Base-by-base conservation (phyloP, 2,113 vertebrate genomes). In the Mohoua ochrocephala region DNA sequence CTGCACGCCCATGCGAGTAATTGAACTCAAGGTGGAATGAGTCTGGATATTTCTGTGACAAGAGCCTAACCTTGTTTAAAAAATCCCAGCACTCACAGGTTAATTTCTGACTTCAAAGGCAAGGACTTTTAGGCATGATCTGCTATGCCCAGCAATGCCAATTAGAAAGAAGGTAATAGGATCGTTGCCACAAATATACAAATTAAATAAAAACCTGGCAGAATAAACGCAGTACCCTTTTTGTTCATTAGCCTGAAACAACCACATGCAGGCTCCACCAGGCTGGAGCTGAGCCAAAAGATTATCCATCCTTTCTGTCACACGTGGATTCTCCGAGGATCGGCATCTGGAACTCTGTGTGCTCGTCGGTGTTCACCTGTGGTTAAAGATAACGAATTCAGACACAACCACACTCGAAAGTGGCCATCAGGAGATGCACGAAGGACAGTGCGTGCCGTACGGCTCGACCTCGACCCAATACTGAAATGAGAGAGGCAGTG, bases 121-220 rank as follows among this genome's bases (percentile, higher is more conserved):
- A 31, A 17, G 3, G 33, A 84, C 41, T 63, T 56, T 67, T 41
- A 80, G 57, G 19, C 16, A 27, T 2, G 4, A 65, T 50, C 54
- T 60, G 21, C 53, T 47, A 50, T 0, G 0, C 3, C 7, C 20
- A 63, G 59, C 30, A 18, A 56, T 0, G 0, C 0, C 1, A 22
- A 33, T 30, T 9, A 47, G 14, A 65, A 73, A 73, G 12, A 85
- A 64, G 37, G 63, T 11, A 80, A 65, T 0, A 19, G 13, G 26
- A 56, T 8, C 0, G 0, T 27, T 45, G 31, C n/a, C 15, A 60
- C 19, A 37, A 52, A 56, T 28, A 33, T 1, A 41, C 1, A 76
- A 88, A 37, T 20, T 9, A 54, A 87, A 68, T 24, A 56, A 85
- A 83, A 90, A 35, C n/a, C 50, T 23, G 13, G 53, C 31, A 65